Evolutionary conservation across 2,113 vertebrate species (phyloP), one percentile per base, ranked within the genome.

Genomic region (Podarcis raffonei): DNA sequence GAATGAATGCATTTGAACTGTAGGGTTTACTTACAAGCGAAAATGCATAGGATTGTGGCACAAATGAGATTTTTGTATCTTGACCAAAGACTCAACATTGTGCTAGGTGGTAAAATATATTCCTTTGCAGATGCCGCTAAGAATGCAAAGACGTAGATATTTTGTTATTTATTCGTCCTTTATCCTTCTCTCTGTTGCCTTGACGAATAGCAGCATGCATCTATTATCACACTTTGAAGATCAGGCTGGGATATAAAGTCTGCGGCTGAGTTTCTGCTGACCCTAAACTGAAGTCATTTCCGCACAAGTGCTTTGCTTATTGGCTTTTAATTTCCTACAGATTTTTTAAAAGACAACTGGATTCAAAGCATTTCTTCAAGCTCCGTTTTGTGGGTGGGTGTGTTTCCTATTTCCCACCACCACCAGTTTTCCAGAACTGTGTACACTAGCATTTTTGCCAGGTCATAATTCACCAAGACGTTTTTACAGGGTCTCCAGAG

Each of bases 401-500:
- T n/a, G 25, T 69, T 82, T 48, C 5, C 39, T 77, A 1, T 86
- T 48, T 65, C 27, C n/a, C 66, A 39, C 80, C 16, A 37, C 59
- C 78, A 2, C 72, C 27, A 13, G 62, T 93, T 90, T 92, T 87
- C 8, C 53, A 84, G n/a, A 18, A 30, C 80, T 91, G 16, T 1
- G 0, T 12, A 6, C 85, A 22, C 32, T 91, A n/a, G 81, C 20
- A 71, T 66, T 81, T 68, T 75, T 75, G 3, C 81, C 72, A 78
- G 3, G 37, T 87, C 0, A 0, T 83, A 89, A 89, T 37, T 89
- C 81, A 91, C 27, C 27, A 80, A n/a, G 35, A 77, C 39, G 59
- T 85, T 79, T 90, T 92, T 88, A 6, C 42, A 82, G 65, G 32
- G 8, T 62, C 84, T 91, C 53, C 42, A 87, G 35, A 88, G 75